Conservation (phyloP, 1,140 invertebrate species). For the Orius insidiosus region DNA sequence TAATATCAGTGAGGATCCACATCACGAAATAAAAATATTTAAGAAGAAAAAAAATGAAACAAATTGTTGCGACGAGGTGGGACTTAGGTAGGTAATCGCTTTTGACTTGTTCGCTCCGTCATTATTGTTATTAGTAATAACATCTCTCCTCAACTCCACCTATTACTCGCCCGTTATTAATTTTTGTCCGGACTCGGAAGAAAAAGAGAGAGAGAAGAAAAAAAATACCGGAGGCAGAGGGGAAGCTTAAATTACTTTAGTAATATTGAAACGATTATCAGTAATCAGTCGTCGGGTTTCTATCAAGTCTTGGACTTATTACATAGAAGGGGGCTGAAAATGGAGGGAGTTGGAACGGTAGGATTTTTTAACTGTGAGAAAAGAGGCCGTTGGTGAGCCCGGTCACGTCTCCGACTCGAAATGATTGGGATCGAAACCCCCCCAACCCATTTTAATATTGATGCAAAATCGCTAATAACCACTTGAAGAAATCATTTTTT, state of each 20-base stretch:
- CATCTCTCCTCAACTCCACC: not conserved
- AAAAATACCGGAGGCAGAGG: not conserved
- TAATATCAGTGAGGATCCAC: too few species aligned
- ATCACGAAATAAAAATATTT: too few species aligned
- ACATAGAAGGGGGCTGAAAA: not conserved
- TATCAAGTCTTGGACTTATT: too few species aligned
- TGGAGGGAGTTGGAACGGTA: not conserved
- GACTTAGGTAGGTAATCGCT: too few species aligned
- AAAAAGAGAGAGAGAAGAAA: slow-evolving; percentile 5
- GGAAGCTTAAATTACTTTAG: slow-evolving; percentile 7
- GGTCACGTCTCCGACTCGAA: slow-evolving; percentile 10
- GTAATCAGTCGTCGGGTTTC: slow-evolving; percentile 8
- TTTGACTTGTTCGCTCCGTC: not conserved
- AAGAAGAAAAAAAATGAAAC: too few species aligned
- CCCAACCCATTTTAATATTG: too few species aligned
- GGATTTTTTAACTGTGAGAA: not conserved
- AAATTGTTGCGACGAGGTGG: too few species aligned
- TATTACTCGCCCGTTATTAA: slow-evolving; percentile 11
- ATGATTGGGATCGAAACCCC: slow-evolving; percentile 7
- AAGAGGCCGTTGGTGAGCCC: not conserved
- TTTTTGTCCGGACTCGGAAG: not conserved
- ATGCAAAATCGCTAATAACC: too few species aligned
- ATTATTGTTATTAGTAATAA: slow-evolving; percentile 7
- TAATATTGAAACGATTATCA: slow-evolving; percentile 12
- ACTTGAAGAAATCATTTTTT: too few species aligned